These are phyloP conservation scores for Elgaria multicarinata DNA, from an alignment of 2,113 vertebrate genomes.

Conservation along the genomic window DNA sequence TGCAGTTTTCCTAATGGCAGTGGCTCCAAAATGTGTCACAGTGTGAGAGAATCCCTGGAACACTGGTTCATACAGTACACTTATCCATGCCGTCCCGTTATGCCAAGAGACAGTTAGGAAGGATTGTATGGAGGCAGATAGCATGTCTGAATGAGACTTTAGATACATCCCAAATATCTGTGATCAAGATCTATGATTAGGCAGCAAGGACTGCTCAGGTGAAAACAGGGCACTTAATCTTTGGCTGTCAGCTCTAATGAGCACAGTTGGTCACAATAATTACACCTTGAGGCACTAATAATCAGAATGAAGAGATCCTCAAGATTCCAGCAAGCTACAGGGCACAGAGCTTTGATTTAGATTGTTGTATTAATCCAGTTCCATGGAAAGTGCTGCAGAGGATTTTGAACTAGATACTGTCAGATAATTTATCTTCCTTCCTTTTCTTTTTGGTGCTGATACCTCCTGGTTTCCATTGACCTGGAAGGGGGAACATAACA, in stretches of 20 bases:
- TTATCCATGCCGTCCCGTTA: neutral
- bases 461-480: neutral
- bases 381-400: neutral
- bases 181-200: neutral
- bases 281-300: constrained; percentile 7
- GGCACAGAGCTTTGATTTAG: neutral
- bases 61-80: neutral
- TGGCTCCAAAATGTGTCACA: neutral
- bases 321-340: neutral
- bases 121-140: neutral
- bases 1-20: neutral
- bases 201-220: neutral
- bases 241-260: constrained; percentile 13
- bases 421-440: neutral
- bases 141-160: neutral
- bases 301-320: constrained; percentile 12
- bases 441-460: neutral
- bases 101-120: neutral
- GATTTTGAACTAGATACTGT: neutral
- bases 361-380: constrained; percentile 4
- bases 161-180: neutral
- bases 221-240: constrained; percentile 11
- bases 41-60: neutral
- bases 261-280: constrained; percentile 12
- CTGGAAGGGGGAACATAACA: neutral